Evolutionary conservation across 2,888 invertebrate genomes (phyloP).

Genomic region (Platyscelio sp.): DNA sequence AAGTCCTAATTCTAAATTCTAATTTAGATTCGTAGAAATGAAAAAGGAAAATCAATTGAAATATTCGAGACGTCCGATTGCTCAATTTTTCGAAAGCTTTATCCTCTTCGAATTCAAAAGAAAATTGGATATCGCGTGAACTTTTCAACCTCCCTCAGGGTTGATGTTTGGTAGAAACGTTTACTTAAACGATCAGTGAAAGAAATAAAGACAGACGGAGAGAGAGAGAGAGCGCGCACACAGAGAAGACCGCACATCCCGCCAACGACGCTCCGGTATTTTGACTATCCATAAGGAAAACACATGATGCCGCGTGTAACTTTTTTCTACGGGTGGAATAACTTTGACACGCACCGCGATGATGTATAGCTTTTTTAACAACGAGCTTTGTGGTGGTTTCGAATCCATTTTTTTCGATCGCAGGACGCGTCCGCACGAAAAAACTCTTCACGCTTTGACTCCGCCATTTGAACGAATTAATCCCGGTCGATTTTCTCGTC

Average conservation of each 20-base stretch:
- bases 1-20: too few relatives aligned
- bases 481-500: constrained; percentile 6
- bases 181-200: too few relatives aligned
- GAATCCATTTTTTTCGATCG: constrained; percentile 38
- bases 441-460: constrained; percentile 24
- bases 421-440: neutral
- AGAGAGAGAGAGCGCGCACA: too few relatives aligned
- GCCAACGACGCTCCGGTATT: constrained; percentile 55
- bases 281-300: constrained; percentile 63
- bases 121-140: too few relatives aligned
- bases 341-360: constrained; percentile 55
- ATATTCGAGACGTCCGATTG: too few relatives aligned
- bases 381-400: constrained; percentile 22
- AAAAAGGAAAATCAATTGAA: too few relatives aligned
- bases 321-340: too few relatives aligned
- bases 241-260: constrained; percentile 6
- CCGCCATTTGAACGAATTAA: constrained; percentile 21
- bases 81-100: too few relatives aligned
- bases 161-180: too few relatives aligned
- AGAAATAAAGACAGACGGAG: neutral
- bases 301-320: constrained; percentile 40
- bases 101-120: too few relatives aligned
- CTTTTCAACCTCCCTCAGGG: too few relatives aligned
- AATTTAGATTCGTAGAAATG: too few relatives aligned
- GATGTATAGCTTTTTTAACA: constrained; percentile 58